A percentile compares a stretch with the other conserved stretches of the same genome.
These are phyloP conservation scores for Zapus hudsonius DNA, from an alignment of 2,113 vertebrate genomes.

Conservation along the genomic window DNA sequence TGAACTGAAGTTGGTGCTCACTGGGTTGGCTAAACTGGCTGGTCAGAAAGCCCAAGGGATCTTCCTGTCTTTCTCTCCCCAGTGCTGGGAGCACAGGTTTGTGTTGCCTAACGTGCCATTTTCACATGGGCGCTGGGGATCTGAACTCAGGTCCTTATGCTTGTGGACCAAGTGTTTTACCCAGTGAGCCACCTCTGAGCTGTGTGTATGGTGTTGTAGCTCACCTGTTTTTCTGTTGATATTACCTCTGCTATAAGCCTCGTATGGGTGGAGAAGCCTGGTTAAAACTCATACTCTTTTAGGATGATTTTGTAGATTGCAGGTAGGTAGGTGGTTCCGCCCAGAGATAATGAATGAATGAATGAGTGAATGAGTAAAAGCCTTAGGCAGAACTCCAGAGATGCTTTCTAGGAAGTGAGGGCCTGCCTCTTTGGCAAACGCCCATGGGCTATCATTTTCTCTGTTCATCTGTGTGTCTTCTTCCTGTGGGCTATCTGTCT, in stretches of 20 bases:
- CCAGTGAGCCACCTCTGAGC: too few relatives aligned
- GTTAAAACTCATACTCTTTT: not conserved
- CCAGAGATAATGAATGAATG: not conserved
- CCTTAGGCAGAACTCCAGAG: not conserved
- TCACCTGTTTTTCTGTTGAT: not conserved
- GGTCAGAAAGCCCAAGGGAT: too few relatives aligned
- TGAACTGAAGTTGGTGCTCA: too few relatives aligned
- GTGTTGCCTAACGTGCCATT: too few relatives aligned
- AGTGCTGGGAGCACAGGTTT: too few relatives aligned
- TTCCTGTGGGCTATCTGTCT: not conserved
- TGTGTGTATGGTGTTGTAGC: not conserved
- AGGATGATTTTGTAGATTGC: not conserved
- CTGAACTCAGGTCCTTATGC: too few relatives aligned
- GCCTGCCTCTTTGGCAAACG: not conserved
- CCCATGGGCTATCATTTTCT: not conserved
- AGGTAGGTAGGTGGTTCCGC: not conserved
- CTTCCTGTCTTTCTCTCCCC: too few relatives aligned
- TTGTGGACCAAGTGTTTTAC: too few relatives aligned
- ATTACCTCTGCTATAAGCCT: not conserved
- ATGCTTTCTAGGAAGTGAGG: not conserved
- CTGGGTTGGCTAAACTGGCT: too few relatives aligned
- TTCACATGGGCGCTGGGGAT: too few relatives aligned
- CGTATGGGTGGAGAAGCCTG: not conserved
- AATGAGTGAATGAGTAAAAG: not conserved
- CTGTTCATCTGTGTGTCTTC: not conserved